These are phyloP conservation scores for Cartodere bifasciata DNA, from an alignment of 2,888 invertebrate species.

Conservation along the genomic window DNA sequence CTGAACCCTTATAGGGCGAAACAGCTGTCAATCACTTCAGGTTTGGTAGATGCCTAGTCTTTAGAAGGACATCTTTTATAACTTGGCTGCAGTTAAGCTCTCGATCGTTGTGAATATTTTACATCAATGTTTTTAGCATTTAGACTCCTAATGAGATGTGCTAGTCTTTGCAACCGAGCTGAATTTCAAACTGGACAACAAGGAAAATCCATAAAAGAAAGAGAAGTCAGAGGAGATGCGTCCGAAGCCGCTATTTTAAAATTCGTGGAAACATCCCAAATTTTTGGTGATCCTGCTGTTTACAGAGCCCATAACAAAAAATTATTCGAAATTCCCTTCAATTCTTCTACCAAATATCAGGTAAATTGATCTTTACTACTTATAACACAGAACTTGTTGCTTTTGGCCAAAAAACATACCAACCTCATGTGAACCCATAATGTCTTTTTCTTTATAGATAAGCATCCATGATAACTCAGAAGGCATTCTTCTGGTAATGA, in stretches of 20 bases:
- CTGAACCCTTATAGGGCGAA: too few relatives aligned
- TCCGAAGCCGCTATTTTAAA: slow-evolving; percentile 58
- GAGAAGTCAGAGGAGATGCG: slow-evolving; percentile 52
- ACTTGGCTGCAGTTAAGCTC: too few relatives aligned
- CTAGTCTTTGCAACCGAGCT: slow-evolving; percentile 60
- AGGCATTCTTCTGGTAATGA: slow-evolving; percentile 49
- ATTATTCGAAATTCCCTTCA: slow-evolving; percentile 52
- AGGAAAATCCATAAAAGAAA: slow-evolving; percentile 37
- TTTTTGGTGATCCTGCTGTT: slow-evolving; percentile 21
- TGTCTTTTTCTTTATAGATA: slow-evolving; percentile 22
- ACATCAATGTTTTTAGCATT: slow-evolving; percentile 19
- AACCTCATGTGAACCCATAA: too few relatives aligned
- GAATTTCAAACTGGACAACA: slow-evolving; percentile 40
- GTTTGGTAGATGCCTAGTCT: too few relatives aligned
- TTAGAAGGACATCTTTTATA: too few relatives aligned
- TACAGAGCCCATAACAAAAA: slow-evolving; percentile 41
- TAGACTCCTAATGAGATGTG: slow-evolving; percentile 33
- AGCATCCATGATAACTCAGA: slow-evolving; percentile 52
- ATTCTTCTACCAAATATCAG: slow-evolving; percentile 54
- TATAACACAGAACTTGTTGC: neutral
- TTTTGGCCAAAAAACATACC: neutral
- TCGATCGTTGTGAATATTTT: too few relatives aligned
- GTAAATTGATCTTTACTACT: slow-evolving; percentile 26
- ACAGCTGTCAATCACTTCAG: too few relatives aligned
- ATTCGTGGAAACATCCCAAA: slow-evolving; percentile 45